Evolutionary conservation across 2,797 vertebrate species (phyloP).

Genomic region (Tapirus indicus): DNA sequence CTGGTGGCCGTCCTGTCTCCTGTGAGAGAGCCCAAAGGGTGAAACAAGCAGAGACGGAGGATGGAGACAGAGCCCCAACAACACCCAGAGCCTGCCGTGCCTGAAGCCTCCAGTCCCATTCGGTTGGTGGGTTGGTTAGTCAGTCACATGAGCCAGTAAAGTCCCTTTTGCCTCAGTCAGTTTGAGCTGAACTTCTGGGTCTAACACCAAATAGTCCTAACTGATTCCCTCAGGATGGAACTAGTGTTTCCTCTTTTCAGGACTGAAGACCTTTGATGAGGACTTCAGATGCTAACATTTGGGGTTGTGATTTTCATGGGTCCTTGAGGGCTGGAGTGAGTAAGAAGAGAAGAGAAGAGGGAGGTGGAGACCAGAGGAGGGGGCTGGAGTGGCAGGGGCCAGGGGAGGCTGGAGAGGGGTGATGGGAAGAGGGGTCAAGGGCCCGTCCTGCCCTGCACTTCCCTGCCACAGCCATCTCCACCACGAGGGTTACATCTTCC

Average conservation of each 20-base stretch:
- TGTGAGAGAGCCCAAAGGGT: background rate
- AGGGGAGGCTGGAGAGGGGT: background rate
- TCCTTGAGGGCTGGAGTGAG: background rate
- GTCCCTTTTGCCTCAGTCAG: background rate
- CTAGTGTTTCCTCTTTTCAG: background rate
- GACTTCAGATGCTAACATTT: background rate
- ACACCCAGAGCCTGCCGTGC: background rate
- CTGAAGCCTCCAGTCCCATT: background rate
- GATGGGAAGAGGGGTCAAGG: background rate
- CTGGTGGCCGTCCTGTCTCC: background rate
- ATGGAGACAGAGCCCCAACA: background rate
- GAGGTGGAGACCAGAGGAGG: background rate
- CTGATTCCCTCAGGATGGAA: background rate
- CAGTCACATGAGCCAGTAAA: background rate
- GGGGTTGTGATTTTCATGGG: background rate
- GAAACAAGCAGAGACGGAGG: background rate
- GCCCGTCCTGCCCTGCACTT: too few species aligned
- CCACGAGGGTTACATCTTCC: background rate
- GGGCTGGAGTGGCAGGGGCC: background rate
- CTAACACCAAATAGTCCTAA: background rate
- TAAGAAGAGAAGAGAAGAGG: too few species aligned
- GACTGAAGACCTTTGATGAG: background rate
- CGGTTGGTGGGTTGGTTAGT: accelerated
- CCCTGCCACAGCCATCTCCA: background rate
- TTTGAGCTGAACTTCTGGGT: background rate